A percentile compares a stretch with the other conserved stretches of the same genome.
These are phyloP conservation scores for Erebia ligea DNA, from an alignment of 2,888 invertebrate species.

Conservation along the genomic window DNA sequence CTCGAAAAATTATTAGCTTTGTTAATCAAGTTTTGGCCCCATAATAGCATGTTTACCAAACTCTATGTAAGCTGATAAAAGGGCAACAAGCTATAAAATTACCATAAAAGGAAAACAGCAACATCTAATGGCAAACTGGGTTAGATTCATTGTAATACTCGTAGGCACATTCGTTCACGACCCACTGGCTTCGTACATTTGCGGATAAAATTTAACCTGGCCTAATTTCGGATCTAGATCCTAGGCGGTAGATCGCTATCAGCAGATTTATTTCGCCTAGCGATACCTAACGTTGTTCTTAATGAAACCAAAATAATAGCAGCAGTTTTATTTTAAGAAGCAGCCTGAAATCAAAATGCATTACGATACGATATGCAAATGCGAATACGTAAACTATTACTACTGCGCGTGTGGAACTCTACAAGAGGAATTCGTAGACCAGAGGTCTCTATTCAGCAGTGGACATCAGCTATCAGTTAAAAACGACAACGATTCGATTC, in stretches of 20 bases:
- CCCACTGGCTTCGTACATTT: conserved; percentile 25
- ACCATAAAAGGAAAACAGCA: conserved; percentile 30
- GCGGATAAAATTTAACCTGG: conserved; percentile 26
- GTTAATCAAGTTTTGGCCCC: conserved; percentile 13
- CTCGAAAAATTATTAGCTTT: conserved; percentile 16
- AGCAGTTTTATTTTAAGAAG: background rate
- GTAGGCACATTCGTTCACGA: conserved; percentile 21
- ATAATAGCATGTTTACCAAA: conserved; percentile 17
- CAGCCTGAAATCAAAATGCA: background rate
- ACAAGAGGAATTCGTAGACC: no score
- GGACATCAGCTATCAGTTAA: no score
- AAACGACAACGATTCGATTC: no score
- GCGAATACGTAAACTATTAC: no score
- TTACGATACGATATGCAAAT: no score
- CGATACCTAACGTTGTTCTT: background rate
- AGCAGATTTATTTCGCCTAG: conserved; percentile 1
- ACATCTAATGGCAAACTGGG: conserved; percentile 27
- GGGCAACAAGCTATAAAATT: conserved; percentile 31
- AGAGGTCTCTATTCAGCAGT: no score
- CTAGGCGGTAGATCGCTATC: background rate
- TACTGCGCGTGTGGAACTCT: no score
- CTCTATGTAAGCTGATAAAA: conserved; percentile 18
- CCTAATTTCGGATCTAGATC: conserved; percentile 8
- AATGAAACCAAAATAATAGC: background rate
- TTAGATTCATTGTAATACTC: conserved; percentile 31